Evolutionary conservation across 2,797 vertebrate genomes (phyloP).

Genomic region (Arrhamphus sclerolepis): DNA sequence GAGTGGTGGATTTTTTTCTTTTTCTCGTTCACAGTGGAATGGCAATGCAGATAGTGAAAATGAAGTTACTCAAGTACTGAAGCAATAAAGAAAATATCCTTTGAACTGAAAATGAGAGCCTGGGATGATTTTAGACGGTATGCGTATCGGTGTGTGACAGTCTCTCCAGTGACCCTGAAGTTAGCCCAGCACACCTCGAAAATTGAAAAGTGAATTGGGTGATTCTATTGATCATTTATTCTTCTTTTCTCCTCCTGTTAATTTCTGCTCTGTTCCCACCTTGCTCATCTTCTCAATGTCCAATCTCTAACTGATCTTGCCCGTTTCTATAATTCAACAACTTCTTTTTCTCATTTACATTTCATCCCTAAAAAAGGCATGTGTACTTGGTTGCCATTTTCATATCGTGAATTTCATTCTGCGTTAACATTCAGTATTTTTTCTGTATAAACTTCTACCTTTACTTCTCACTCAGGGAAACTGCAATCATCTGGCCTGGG

Average conservation of each 20-base stretch:
- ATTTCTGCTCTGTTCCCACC: slow-evolving; percentile 6
- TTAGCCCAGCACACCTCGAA: slow-evolving; percentile 12
- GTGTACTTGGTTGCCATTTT: slow-evolving; percentile 29
- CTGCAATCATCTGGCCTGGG: slow-evolving; percentile 22
- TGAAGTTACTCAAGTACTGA: slow-evolving; percentile 45
- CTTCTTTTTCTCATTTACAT: slow-evolving; percentile 11
- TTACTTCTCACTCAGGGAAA: slow-evolving; percentile 29
- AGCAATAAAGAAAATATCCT: slow-evolving; percentile 48
- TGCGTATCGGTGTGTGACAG: slow-evolving; percentile 7
- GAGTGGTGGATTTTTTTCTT: slow-evolving; percentile 45
- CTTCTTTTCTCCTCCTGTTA: slow-evolving; percentile 10
- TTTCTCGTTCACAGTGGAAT: slow-evolving; percentile 42
- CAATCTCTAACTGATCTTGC: neutral
- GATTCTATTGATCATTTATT: slow-evolving; percentile 23
- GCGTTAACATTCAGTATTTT: neutral
- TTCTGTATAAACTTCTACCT: slow-evolving; percentile 15
- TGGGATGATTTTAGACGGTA: slow-evolving; percentile 30
- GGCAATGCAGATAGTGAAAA: slow-evolving; percentile 30
- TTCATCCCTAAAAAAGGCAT: neutral
- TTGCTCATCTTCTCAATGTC: slow-evolving; percentile 1
- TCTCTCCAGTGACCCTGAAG: slow-evolving; percentile 43
- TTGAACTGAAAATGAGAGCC: slow-evolving; percentile 41
- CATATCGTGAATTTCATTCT: slow-evolving; percentile 23
- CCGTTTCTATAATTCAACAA: slow-evolving; percentile 4
- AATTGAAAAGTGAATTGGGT: slow-evolving; percentile 38